A percentile compares a stretch with the other conserved stretches of the same genome.
Evolutionary conservation across 2,113 vertebrate genomes (phyloP).

Genomic region (Castor canadensis): DNA sequence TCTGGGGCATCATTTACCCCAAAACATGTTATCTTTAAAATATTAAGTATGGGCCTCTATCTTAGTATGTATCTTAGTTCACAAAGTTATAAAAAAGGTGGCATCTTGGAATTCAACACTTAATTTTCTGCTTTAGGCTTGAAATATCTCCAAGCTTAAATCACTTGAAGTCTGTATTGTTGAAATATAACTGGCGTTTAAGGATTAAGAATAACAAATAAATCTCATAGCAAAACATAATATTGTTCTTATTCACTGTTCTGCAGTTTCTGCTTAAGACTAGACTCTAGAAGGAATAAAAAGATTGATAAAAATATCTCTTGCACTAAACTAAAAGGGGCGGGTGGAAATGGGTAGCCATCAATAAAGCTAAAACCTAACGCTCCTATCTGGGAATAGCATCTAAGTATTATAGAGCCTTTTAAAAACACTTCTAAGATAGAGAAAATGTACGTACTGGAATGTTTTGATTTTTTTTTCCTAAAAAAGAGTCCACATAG

Average conservation of each 20-base stretch:
- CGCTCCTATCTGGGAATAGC: not conserved
- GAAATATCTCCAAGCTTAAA: not conserved
- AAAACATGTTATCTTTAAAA: conserved; percentile 40
- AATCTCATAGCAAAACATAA: not conserved
- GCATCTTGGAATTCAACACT: not conserved
- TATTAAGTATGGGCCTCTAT: not conserved
- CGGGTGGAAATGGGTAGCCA: not conserved
- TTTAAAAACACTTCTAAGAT: conserved; percentile 2
- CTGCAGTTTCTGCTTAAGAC: not conserved
- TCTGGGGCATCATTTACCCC: not conserved
- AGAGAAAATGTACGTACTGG: not conserved
- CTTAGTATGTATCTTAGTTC: conserved; percentile 9
- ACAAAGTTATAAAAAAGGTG: conserved; percentile 37
- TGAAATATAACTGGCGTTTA: not conserved
- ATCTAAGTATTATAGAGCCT: not conserved
- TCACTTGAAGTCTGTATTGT: not conserved
- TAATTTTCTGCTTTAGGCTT: conserved; percentile 36
- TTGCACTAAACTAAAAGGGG: conserved; percentile 11
- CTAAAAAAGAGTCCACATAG: not conserved
- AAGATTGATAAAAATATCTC: not conserved
- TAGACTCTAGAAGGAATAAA: not conserved
- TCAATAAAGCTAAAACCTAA: conserved; percentile 22
- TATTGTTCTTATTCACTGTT: not conserved
- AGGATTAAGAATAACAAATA: conserved; percentile 40
- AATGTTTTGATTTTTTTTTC: not conserved